These are phyloP conservation scores for Achroia grisella DNA, from an alignment of 1,140 invertebrate species.

Conservation along the genomic window DNA sequence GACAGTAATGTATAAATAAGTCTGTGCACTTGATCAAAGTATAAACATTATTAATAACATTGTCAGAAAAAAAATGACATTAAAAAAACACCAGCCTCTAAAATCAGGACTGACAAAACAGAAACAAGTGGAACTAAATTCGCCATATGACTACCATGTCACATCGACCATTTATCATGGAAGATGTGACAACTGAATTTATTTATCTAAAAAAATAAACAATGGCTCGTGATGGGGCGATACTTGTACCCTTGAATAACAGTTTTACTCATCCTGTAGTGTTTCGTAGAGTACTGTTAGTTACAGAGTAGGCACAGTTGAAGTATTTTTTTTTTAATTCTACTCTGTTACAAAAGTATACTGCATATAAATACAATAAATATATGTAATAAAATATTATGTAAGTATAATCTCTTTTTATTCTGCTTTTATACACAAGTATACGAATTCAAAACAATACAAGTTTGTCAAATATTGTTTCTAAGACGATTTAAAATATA, in stretches of 20 bases:
- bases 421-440: neutral
- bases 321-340: too few relatives aligned
- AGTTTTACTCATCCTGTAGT: conserved; percentile 40
- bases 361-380: too few relatives aligned
- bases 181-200: conserved; percentile 70
- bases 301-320: conserved; percentile 10
- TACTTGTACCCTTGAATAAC: conserved; percentile 27
- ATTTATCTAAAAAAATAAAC: conserved; percentile 68
- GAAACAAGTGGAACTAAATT: conserved; percentile 52
- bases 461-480: too few relatives aligned
- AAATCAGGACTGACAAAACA: conserved; percentile 22
- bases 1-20: too few relatives aligned
- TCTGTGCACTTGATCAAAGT: too few relatives aligned
- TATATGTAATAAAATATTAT: too few relatives aligned
- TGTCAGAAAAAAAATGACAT: too few relatives aligned
- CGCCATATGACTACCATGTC: conserved; percentile 64
- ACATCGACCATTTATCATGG: conserved; percentile 56
- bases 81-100: conserved; percentile 17
- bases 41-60: too few relatives aligned
- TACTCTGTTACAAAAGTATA: too few relatives aligned
- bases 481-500: too few relatives aligned
- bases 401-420: neutral
- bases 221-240: conserved; percentile 34
- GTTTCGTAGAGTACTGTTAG: conserved; percentile 29
- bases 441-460: too few relatives aligned